These are phyloP conservation scores for Medauroidea extradentata DNA, from an alignment of 1,140 invertebrate genomes.

Conservation along the genomic window DNA sequence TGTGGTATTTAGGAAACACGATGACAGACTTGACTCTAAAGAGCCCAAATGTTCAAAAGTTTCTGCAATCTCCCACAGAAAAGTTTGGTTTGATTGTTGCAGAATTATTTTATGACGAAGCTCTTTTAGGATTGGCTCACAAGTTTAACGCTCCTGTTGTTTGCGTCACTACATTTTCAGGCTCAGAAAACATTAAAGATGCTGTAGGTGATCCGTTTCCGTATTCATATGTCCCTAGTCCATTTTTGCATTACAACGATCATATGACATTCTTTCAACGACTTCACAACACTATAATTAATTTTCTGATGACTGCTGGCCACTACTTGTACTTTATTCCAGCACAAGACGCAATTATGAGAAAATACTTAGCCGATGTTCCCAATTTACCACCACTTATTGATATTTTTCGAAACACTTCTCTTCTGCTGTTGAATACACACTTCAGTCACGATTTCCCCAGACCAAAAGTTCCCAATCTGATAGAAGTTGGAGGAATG, in stretches of 20 bases:
- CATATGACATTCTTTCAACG: conserved; percentile 36
- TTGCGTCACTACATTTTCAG: conserved; percentile 35
- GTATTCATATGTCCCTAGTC: conserved; percentile 40
- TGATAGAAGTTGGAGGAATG: conserved; percentile 55
- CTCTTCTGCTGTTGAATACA: conserved; percentile 45
- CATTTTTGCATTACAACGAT: conserved; percentile 32
- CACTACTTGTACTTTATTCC: background rate
- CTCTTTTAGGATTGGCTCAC: conserved; percentile 37
- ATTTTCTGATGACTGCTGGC: background rate
- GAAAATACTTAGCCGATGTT: conserved; percentile 12
- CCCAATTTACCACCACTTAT: conserved; percentile 20
- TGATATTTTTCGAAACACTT: conserved; percentile 34
- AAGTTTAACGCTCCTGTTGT: conserved; percentile 40
- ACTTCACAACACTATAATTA: background rate
- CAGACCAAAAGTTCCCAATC: conserved; percentile 46
- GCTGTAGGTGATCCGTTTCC: conserved; percentile 38
- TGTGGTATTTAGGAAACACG: no score
- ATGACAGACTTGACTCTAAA: no score
- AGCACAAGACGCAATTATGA: conserved; percentile 17
- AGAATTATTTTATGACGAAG: conserved; percentile 42
- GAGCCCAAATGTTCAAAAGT: no score
- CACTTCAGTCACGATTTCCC: conserved; percentile 45
- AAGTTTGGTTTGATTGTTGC: conserved; percentile 44
- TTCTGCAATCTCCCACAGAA: no score
- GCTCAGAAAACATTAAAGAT: conserved; percentile 37